Percentiles rank a stretch among this genome's conserved stretches.
Conservation (phyloP, 2,888 invertebrate genomes). For the Melieria omissa region DNA sequence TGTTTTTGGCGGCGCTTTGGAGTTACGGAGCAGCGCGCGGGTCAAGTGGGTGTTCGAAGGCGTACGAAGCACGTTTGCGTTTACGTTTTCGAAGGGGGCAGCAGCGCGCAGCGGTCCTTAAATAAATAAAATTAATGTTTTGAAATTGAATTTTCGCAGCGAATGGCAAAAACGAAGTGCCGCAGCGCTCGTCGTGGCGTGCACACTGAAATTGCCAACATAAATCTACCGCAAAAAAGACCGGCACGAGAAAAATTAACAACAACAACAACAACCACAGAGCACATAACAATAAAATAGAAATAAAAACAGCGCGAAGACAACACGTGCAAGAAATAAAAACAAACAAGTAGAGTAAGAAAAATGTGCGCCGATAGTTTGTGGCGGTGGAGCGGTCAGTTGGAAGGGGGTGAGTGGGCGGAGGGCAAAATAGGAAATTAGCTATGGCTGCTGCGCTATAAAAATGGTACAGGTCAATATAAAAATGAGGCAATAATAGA, state of each 20-base stretch:
- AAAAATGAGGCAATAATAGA: too few species aligned
- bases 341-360: too few species aligned
- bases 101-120: background rate
- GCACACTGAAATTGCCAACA: slow-evolving; percentile 39
- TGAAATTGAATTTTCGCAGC: slow-evolving; percentile 37
- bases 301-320: slow-evolving; percentile 1
- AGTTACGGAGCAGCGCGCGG: too few species aligned
- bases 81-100: too few species aligned
- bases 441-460: too few species aligned
- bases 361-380: too few species aligned
- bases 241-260: too few species aligned
- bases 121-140: slow-evolving; percentile 43
- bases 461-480: too few species aligned
- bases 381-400: background rate
- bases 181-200: slow-evolving; percentile 28
- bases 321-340: too few species aligned
- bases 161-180: background rate
- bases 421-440: background rate
- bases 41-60: too few species aligned
- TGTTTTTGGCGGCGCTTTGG: background rate
- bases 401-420: background rate
- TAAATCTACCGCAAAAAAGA: slow-evolving; percentile 29
- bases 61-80: too few species aligned
- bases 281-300: slow-evolving; percentile 1
- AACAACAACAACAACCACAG: too few species aligned